Percentiles rank a stretch among this genome's conserved stretches.
These are phyloP conservation scores for Tupaia tana DNA, from an alignment of 2,113 vertebrate species.

Conservation along the genomic window DNA sequence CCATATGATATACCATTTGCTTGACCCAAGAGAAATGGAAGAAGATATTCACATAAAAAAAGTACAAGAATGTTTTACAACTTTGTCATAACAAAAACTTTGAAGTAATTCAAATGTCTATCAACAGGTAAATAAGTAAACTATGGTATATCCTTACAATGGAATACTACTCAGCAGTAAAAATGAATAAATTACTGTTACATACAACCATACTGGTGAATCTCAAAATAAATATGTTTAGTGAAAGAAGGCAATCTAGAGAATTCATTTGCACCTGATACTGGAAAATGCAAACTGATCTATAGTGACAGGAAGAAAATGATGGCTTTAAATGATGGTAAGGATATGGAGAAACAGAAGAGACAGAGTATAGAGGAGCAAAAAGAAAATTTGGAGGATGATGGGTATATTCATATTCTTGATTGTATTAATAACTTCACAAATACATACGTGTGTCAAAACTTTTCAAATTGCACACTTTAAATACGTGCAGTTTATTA, in stretches of 20 bases:
- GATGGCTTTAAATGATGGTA: neutral
- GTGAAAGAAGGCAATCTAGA: neutral
- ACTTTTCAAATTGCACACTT: neutral
- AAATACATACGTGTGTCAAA: neutral
- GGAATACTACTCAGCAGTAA: neutral
- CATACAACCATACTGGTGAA: neutral
- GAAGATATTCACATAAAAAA: no score
- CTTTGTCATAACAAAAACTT: neutral
- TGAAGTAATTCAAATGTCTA: neutral
- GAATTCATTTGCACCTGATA: neutral
- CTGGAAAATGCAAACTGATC: neutral
- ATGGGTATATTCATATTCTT: constrained; percentile 7
- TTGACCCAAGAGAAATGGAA: no score
- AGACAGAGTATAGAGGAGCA: neutral
- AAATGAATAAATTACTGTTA: neutral
- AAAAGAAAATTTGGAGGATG: neutral
- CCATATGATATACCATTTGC: neutral
- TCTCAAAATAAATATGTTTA: neutral
- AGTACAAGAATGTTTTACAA: neutral
- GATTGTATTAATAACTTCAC: neutral
- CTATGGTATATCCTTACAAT: neutral
- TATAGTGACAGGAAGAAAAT: neutral
- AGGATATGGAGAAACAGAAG: neutral
- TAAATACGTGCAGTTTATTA: neutral
- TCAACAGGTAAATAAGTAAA: neutral